Base-by-base conservation (phyloP, 2,797 vertebrate species). In the Gymnothorax reevesii region DNA sequence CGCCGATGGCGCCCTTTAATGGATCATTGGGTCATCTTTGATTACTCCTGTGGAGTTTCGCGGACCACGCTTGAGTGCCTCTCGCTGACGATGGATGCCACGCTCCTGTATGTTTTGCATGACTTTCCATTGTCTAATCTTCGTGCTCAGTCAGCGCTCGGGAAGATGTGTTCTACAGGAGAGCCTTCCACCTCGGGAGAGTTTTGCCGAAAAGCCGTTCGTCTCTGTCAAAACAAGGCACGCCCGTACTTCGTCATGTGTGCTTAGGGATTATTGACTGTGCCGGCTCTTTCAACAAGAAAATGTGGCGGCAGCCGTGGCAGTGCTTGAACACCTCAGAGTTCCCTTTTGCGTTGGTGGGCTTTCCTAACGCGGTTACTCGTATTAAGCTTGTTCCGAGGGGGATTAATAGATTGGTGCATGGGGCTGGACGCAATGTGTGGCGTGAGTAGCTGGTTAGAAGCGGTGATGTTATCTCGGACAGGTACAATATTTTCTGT, bases 21-120 rank as follows among this genome's bases (percentile, higher is more conserved):
- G 73, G 27, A 15, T 17, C 73, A 52, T 13, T 77, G 5, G 4
- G 49, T 77, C 42, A 77, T 49, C 27, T 33, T 42, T 77, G 59
- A 73, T 80, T 83, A 73, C 66, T 73, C 86, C 73, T 84, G 52
- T 59, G 57, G 55, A 27, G 79, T 13, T 55, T 73, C n/a, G 52
- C 62, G 73, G 73, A 85, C 20, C 33, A 25, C 42, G 55, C 33
- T 85, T n/a, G 33, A 52, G 49, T 59, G 85, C 52, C 62, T 62
- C 82, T 82, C 85, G 15, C 49, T 86, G 7, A 57, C 20, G 49
- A 55, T 22, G 77, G 17, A n/a, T 80, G 77, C 17, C 20, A 7
- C 52, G 1, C 12, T 3, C 3, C 49, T 22, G 49, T 80, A 52
- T 22, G 49, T 79, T 52, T 79, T 55, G 75, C 15, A 17, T 54